These are phyloP conservation scores for Dicerorhinus sumatrensis DNA, from an alignment of 2,113 vertebrate species.

Conservation along the genomic window DNA sequence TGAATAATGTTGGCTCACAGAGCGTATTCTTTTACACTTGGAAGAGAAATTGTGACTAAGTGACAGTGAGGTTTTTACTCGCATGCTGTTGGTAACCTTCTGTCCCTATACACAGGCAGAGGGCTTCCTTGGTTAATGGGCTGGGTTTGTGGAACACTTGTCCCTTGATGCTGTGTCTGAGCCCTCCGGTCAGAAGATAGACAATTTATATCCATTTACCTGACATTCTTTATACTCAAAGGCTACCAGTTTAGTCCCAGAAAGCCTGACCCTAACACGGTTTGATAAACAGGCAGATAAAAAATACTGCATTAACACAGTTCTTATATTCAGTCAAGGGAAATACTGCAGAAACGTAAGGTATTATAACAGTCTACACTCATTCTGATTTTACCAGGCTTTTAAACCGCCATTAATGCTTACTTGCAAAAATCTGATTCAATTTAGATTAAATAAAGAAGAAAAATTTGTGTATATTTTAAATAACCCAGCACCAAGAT, in stretches of 20 bases:
- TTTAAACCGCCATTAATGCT: constrained; percentile 5
- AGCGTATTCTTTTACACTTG: constrained; percentile 21
- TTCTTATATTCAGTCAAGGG: constrained; percentile 28
- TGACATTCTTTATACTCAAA: constrained; percentile 53
- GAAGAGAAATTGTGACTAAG: constrained; percentile 57
- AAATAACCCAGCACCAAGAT: neutral
- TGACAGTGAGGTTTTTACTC: constrained; percentile 59
- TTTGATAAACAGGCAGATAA: constrained; percentile 67
- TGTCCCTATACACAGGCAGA: neutral
- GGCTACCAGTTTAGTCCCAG: constrained; percentile 16
- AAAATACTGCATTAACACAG: constrained; percentile 49
- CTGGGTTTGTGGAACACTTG: constrained; percentile 9
- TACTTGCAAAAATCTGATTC: constrained; percentile 11
- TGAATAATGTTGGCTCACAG: constrained; percentile 48
- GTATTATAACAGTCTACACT: neutral
- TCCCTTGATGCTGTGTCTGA: constrained; percentile 25
- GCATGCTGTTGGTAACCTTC: neutral
- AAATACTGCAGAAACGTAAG: neutral
- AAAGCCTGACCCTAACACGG: constrained; percentile 27
- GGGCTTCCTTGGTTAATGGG: constrained; percentile 58
- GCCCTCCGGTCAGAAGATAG: constrained; percentile 51
- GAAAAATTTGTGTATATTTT: neutral
- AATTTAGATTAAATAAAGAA: constrained; percentile 52
- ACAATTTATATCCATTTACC: constrained; percentile 72
- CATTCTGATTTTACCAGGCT: neutral